phyloP scores from a whole-genome alignment of 2,888 invertebrate species.

The Chrysolina oricalcia region DNA sequence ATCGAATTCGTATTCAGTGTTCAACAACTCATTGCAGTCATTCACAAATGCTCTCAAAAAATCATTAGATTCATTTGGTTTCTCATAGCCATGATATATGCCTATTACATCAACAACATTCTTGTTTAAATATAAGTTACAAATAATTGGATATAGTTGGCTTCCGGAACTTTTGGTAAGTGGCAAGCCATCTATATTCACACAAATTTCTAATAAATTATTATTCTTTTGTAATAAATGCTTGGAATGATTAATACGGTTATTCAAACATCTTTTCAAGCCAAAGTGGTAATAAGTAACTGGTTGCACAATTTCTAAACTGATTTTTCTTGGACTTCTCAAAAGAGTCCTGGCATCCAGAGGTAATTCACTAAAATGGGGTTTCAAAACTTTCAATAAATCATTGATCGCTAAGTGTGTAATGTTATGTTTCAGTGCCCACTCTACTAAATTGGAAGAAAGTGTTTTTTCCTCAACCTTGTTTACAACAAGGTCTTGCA shows the following conservation, averaged over 20 bases:
- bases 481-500: too few relatives aligned
- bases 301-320: constrained; percentile 29
- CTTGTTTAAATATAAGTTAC: too few relatives aligned
- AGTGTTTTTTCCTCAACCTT: too few relatives aligned
- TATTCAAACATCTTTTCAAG: constrained; percentile 6
- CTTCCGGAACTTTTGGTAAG: too few relatives aligned
- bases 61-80: too few relatives aligned
- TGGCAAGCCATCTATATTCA: too few relatives aligned
- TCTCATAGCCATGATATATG: too few relatives aligned
- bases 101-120: too few relatives aligned
- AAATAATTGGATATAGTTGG: too few relatives aligned
- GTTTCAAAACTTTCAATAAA: constrained; percentile 20
- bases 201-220: background rate
- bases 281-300: constrained; percentile 32
- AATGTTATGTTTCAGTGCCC: constrained; percentile 17
- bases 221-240: constrained; percentile 13
- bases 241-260: background rate
- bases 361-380: constrained; percentile 28
- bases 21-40: too few relatives aligned
- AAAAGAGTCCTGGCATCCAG: constrained; percentile 39
- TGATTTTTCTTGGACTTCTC: constrained; percentile 33
- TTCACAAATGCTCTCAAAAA: too few relatives aligned
- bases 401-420: constrained; percentile 2
- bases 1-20: too few relatives aligned
- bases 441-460: background rate